Evolutionary conservation across 2,888 invertebrate genomes (phyloP).

Genomic region (Cheilosia variabilis): DNA sequence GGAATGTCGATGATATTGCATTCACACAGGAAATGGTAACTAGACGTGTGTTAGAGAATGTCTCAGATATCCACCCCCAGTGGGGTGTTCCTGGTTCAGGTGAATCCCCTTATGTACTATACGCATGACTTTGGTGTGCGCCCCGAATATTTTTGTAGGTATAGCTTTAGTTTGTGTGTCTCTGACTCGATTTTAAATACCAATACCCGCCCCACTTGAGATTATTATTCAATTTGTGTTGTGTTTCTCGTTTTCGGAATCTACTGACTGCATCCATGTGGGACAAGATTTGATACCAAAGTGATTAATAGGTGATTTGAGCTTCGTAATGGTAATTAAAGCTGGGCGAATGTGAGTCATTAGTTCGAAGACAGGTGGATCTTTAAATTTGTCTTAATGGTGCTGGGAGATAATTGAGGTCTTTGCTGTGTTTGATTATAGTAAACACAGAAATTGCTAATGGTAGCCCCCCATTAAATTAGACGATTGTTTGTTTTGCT

Average conservation of each 20-base stretch:
- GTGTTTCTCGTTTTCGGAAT: slow-evolving; percentile 27
- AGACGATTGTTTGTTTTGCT: slow-evolving; percentile 15
- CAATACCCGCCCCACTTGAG: background rate
- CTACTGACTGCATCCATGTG: background rate
- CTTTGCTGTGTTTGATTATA: slow-evolving; percentile 1
- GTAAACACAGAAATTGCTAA: background rate
- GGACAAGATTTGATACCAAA: background rate
- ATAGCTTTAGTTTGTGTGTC: slow-evolving; percentile 31
- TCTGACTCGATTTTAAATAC: slow-evolving; percentile 45
- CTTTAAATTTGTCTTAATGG: slow-evolving; percentile 2
- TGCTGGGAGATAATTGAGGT: background rate
- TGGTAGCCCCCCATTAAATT: slow-evolving; percentile 53
- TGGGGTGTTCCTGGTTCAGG: slow-evolving; percentile 8
- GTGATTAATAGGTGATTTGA: slow-evolving; percentile 28
- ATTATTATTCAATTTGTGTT: slow-evolving; percentile 63
- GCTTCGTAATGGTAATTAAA: slow-evolving; percentile 14
- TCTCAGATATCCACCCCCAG: background rate
- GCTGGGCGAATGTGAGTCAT: background rate
- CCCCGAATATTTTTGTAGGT: slow-evolving; percentile 34
- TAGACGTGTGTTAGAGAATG: slow-evolving; percentile 10
- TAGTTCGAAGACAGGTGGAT: background rate
- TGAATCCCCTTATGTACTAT: slow-evolving; percentile 27
- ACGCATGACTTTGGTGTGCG: slow-evolving; percentile 42
- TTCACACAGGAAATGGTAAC: slow-evolving; percentile 83
- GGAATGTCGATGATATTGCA: slow-evolving; percentile 82